Evolutionary conservation across 2,888 invertebrate genomes (phyloP).

Genomic region (Amphipoea lucens): DNA sequence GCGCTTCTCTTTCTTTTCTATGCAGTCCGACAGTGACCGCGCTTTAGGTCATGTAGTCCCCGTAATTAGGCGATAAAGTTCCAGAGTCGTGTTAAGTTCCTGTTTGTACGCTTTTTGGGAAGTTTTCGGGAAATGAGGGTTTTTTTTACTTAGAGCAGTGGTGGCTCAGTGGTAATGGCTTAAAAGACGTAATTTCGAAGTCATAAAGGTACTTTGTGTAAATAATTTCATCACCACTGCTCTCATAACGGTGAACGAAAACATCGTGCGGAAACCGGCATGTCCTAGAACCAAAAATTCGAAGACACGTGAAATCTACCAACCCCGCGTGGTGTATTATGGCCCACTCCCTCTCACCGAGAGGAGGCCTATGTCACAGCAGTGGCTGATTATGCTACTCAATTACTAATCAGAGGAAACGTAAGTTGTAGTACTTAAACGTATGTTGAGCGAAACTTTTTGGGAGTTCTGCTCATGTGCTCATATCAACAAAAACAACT

Average conservation of each 20-base stretch:
- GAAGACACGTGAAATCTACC: neutral
- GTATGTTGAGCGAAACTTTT: neutral
- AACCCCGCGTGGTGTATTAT: neutral
- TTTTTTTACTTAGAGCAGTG: neutral
- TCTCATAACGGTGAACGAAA: neutral
- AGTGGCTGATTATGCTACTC: neutral
- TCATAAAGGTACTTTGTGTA: neutral
- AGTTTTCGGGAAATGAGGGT: constrained; percentile 14
- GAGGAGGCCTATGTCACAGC: neutral
- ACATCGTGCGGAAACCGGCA: neutral
- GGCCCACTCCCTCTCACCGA: neutral
- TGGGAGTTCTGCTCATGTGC: neutral
- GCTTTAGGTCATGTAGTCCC: no score
- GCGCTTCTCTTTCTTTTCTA: no score
- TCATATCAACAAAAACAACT: neutral
- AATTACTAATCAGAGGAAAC: neutral
- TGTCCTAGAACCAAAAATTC: no score
- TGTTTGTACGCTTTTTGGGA: constrained; percentile 32
- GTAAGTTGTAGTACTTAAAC: neutral
- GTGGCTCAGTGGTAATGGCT: neutral
- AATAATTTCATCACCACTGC: neutral
- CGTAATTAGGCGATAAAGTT: constrained; percentile 40
- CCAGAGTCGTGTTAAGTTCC: constrained; percentile 32
- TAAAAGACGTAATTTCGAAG: neutral
- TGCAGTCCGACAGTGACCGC: no score